Evolutionary conservation across 1,140 invertebrate genomes (phyloP).

Genomic region (Gryllus bimaculatus): DNA sequence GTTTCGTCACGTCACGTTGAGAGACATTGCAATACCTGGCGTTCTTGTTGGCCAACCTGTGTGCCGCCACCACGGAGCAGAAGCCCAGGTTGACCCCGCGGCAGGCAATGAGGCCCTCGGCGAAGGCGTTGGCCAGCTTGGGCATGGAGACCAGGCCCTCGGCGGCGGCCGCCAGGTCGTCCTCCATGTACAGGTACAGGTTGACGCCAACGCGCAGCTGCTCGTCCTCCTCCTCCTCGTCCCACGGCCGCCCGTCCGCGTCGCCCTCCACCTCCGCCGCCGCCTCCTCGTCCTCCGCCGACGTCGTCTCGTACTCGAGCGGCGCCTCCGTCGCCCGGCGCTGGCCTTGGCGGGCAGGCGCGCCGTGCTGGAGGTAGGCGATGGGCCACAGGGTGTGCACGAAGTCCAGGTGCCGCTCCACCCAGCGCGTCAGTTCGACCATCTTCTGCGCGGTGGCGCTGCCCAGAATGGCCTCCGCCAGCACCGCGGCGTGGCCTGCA

Average conservation of each 20-base stretch:
- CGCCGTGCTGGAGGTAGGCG: background rate
- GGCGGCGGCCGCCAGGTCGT: background rate
- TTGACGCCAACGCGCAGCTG: background rate
- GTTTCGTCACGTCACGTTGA: too few species aligned
- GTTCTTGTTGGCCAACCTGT: background rate
- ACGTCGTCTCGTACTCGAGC: background rate
- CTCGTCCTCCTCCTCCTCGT: background rate
- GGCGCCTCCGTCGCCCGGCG: background rate
- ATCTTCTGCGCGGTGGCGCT: background rate
- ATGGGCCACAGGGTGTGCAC: background rate
- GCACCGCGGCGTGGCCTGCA: background rate
- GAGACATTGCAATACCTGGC: too few species aligned
- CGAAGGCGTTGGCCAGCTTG: background rate
- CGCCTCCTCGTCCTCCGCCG: background rate
- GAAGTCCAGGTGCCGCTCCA: background rate
- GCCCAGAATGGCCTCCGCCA: background rate
- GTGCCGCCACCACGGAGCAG: background rate
- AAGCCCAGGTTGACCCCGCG: background rate
- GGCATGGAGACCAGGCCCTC: background rate
- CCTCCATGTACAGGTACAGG: background rate
- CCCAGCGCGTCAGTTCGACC: background rate
- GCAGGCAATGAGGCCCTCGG: background rate
- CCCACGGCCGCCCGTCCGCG: background rate
- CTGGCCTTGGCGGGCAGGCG: background rate
- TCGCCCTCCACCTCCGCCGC: background rate